Evolutionary conservation across 1,140 invertebrate genomes (phyloP).

Genomic region (Drosophila mojavensis): DNA sequence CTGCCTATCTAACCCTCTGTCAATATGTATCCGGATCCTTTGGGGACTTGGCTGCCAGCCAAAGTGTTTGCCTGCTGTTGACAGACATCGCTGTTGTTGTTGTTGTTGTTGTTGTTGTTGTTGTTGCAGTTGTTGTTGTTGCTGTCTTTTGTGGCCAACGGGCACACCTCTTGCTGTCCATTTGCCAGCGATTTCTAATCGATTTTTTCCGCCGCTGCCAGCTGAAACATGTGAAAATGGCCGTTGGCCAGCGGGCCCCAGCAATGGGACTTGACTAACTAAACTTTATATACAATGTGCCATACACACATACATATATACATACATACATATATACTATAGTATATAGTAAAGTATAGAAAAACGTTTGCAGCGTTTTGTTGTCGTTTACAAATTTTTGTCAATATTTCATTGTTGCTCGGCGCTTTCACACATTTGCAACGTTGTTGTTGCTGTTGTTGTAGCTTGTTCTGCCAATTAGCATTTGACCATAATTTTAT

Average conservation of each 20-base stretch:
- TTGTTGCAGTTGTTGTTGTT: conserved; percentile 5
- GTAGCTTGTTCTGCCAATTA: conserved; percentile 68
- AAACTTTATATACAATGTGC: conserved; percentile 1
- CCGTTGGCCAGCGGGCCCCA: conserved; percentile 33
- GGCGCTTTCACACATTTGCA: conserved; percentile 67
- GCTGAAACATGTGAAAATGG: conserved; percentile 50
- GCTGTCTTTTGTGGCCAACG: conserved; percentile 57
- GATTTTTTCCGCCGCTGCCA: conserved; percentile 70
- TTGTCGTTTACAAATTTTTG: conserved; percentile 38
- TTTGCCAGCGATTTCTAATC: conserved; percentile 80
- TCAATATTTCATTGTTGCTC: conserved; percentile 63
- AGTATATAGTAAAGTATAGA: conserved; percentile 2
- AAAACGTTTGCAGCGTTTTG: conserved; percentile 25
- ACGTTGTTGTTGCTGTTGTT: background rate
- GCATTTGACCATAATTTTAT: conserved; percentile 61
- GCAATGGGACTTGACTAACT: conserved; percentile 26
- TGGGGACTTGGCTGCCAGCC: conserved; percentile 16
- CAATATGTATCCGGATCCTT: conserved; percentile 38
- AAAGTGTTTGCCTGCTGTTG: conserved; percentile 26
- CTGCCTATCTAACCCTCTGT: conserved; percentile 18
- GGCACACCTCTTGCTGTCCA: conserved; percentile 79
- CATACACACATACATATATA: background rate
- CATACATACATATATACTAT: background rate
- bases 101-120: conserved; percentile 9
- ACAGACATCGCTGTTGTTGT: conserved; percentile 9